phyloP scores from a whole-genome alignment of 2,797 vertebrate genomes.

The Corythornis leucogaster region DNA sequence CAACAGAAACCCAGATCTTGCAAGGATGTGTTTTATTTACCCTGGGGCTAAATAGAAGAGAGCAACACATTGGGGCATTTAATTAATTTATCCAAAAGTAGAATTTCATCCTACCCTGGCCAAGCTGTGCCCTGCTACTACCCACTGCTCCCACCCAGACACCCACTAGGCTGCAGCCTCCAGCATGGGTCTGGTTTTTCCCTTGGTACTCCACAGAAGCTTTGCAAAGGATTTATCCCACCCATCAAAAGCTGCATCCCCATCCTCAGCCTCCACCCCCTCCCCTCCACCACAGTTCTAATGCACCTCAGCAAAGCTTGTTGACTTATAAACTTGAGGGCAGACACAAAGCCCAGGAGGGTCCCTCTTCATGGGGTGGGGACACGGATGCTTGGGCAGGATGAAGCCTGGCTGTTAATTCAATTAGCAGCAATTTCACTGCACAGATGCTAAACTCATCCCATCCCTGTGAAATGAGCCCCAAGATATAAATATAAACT shows the following conservation, averaged over 20 bases:
- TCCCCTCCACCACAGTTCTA: neutral
- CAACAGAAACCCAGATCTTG: no score
- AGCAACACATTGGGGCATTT: neutral
- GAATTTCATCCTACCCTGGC: neutral
- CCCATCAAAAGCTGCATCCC: neutral
- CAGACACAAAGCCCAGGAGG: neutral
- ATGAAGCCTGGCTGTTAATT: neutral
- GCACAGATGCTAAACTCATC: conserved; percentile 28
- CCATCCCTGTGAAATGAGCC: neutral
- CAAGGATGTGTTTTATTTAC: no score
- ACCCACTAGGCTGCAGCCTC: accelerated
- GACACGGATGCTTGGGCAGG: neutral
- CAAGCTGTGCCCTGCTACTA: neutral
- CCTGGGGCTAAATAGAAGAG: no score
- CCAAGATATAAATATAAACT: neutral
- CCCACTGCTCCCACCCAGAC: neutral
- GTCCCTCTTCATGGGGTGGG: neutral
- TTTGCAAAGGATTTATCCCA: neutral
- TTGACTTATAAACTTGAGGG: neutral
- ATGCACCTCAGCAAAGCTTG: neutral
- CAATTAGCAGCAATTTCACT: neutral
- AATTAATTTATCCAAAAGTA: neutral
- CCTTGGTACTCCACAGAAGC: accelerated
- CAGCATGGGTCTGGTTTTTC: neutral
- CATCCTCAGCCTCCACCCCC: neutral